Evolutionary conservation across 1,140 invertebrate genomes (phyloP), one percentile per base, ranked within the genome.

Genomic region (Phymastichus coffea): DNA sequence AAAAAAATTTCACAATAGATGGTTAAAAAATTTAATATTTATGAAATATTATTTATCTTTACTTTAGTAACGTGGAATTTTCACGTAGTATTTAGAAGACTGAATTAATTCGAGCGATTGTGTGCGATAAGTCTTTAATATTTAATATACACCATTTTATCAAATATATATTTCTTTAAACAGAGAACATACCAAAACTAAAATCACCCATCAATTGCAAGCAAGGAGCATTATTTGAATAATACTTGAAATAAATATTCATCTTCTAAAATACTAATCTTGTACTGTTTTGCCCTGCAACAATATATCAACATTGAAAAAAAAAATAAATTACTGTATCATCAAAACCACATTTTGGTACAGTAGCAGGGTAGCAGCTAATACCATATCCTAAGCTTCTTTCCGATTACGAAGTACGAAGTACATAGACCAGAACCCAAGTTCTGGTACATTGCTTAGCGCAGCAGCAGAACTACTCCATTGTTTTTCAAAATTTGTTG

Each of bases 161-260:
- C 10, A 12, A 15, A 46, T 41, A n/a, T 22, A 51, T 28, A 40
- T 47, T 17, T 84, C 48, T 87, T 83, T 75, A 90, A 88, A 61
- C 92, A 8, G 20, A 49, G 37, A 12, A 4, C 74, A 77, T 80
- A 89, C 88, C 86, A 74, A 88, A 87, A 79, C 93, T 88, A 19
- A 95, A 83, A 77, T 96, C 93, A 2, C 91, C 94, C 76, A 92
- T 88, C 46, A 93, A 82, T 70, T 91, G 87, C 4, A 96, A 75
- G 91, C 92, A 95, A 0, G 84, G 77, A 14, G 89, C 81, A 66
- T 92, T 89, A 43, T 83, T 85, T 1, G 90, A 89, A 71, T 91
- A 86, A 65, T 86, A 85, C 59, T 71, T 86, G 84, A 30, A 84
- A 84, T 4, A 94, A 73, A 6, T 85, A 81, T 77, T n/a, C n/a